Conservation (phyloP, 2,113 vertebrate species). For the Cranoglanis bouderius region DNA sequence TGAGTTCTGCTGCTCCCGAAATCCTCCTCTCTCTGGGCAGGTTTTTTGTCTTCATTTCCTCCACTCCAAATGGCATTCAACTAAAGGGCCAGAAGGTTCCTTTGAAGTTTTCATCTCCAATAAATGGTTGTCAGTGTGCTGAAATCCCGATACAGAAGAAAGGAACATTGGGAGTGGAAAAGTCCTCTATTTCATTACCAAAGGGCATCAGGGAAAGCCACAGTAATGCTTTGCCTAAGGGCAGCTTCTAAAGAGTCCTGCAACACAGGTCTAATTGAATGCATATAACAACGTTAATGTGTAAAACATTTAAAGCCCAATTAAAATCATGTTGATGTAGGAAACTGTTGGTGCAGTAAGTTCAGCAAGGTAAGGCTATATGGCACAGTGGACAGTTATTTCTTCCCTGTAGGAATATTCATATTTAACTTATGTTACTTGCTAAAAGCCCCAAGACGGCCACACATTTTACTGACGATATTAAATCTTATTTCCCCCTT, state of each 20-base stretch:
- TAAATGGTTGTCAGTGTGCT: constrained; percentile 48
- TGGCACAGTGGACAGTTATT: not conserved
- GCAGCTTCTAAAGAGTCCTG: not conserved
- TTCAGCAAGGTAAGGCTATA: not conserved
- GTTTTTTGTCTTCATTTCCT: constrained; percentile 60
- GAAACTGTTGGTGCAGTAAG: not conserved
- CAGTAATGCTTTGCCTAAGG: constrained; percentile 10
- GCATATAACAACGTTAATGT: constrained; percentile 17
- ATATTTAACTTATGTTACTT: not conserved
- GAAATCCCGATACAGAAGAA: not conserved
- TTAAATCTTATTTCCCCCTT: not conserved
- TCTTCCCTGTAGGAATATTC: not conserved
- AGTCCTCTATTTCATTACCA: constrained; percentile 26
- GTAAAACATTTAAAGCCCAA: constrained; percentile 23
- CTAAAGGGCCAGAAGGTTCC: constrained; percentile 55
- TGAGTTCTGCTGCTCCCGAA: constrained; percentile 56
- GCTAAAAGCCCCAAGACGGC: not conserved
- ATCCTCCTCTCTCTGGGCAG: constrained; percentile 49
- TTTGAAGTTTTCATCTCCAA: constrained; percentile 57
- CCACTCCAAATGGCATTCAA: constrained; percentile 55
- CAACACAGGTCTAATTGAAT: constrained; percentile 28
- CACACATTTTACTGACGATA: not conserved
- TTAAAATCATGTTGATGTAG: constrained; percentile 7
- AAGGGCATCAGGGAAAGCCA: not conserved
- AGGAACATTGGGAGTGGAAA: not conserved